These are phyloP conservation scores for Bergia puertoricense DNA, from an alignment of 92 coral and sea anemone species.

Conservation along the genomic window DNA sequence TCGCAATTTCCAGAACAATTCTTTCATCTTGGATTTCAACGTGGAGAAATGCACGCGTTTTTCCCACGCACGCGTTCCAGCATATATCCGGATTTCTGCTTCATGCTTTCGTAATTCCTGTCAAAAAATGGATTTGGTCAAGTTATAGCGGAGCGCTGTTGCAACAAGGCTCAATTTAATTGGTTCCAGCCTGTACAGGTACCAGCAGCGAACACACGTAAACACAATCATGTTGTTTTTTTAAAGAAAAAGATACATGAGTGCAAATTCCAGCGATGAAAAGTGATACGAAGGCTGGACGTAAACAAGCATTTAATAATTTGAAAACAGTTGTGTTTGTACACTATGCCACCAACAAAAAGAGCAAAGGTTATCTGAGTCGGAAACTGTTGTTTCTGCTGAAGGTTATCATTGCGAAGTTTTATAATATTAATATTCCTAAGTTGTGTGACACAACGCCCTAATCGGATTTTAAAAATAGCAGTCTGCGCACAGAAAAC, in stretches of 20 bases:
- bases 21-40: conserved; percentile 3
- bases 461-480: neutral
- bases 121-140: neutral
- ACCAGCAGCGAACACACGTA: neutral
- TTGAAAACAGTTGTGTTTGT: neutral
- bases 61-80: neutral
- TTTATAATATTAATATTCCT: neutral
- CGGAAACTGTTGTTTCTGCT: neutral
- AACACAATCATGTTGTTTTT: neutral
- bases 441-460: neutral
- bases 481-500: neutral
- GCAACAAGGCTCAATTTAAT: neutral
- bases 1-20: conserved; percentile 3
- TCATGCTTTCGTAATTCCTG: conserved; percentile 5
- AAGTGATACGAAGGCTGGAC: neutral
- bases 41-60: neutral
- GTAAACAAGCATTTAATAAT: neutral
- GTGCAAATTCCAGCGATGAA: neutral
- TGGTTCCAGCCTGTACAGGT: neutral
- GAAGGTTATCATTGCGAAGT: too few relatives aligned
- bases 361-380: conserved; percentile 25
- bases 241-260: neutral
- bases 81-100: neutral
- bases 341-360: neutral
- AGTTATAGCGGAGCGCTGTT: neutral